Base-by-base conservation (phyloP, 2,113 vertebrate species). In the Forbesichthys agassizii region DNA sequence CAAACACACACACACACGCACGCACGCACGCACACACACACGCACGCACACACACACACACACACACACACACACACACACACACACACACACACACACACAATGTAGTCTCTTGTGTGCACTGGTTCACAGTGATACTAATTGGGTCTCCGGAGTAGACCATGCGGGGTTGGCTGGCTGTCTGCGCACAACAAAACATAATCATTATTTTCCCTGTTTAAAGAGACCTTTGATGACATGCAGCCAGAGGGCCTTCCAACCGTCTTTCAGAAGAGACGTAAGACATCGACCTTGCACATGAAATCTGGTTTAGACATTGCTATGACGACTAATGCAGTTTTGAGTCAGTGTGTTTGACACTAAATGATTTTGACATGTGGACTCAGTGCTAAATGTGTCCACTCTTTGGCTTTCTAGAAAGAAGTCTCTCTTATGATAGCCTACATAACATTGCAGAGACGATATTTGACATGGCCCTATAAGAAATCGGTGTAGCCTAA, bases 81-180 rank as follows among this genome's bases (percentile, higher is more conserved):
- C 60, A 2, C 1, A 2, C 27, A 3, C 27, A 27, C 27, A 27
- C 27, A 3, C 27, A 27, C n/a, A 53, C 13, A 52, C 67, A 20
- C 13, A 52, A 66, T 74, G 61, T 58, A 78, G 72, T 74, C 79
- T 74, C 48, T 68, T 72, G 60, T 75, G 79, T 85, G 75, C 42
- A 3, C 74, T 18, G 72, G 84, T 85, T 86, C 85, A 82, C 83
- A 87, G 33, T 78, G 75, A 68, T 81, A 78, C 88, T 89, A 88
- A 91, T 89, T 89, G 75, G 87, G 85, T 89, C 88, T 86, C 88
- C 77, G 70, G 87, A 84, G 84, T 84, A 81, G 78, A 73, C 65
- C 36, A 14, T 52, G 55, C 64, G 36, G 69, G 65, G 78, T 78
- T 79, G 86, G 68, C 77, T 85, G 74, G 42, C 80, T 83, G 75